Percentiles rank a stretch among this genome's conserved stretches.
Evolutionary conservation across 1,140 invertebrate species (phyloP).

Genomic region (Chlorops oryzae): DNA sequence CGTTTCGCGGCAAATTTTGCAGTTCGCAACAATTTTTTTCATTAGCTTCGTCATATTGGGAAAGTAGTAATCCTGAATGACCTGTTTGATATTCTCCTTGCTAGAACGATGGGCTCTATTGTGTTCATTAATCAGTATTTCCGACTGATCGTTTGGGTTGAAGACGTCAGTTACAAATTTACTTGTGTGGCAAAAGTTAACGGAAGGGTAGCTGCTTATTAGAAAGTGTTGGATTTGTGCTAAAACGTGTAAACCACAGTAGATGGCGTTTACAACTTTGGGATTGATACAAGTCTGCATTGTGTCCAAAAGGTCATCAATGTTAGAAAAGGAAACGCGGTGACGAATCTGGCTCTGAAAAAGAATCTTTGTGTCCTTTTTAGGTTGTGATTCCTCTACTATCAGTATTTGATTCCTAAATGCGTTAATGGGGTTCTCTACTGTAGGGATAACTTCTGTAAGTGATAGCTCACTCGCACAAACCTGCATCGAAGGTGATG

Average conservation of each 20-base stretch:
- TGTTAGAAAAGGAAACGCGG: background rate
- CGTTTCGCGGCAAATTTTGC: too few relatives aligned
- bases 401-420: conserved; percentile 18
- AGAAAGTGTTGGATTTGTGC: conserved; percentile 9
- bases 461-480: conserved; percentile 16
- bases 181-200: too few relatives aligned
- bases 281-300: conserved; percentile 3
- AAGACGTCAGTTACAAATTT: too few relatives aligned
- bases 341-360: conserved; percentile 12
- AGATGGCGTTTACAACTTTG: conserved; percentile 11
- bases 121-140: too few relatives aligned
- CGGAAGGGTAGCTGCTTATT: too few relatives aligned
- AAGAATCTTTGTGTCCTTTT: conserved; percentile 8
- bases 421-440: conserved; percentile 18
- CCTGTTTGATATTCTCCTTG: conserved; percentile 19
- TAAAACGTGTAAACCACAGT: conserved; percentile 8
- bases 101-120: too few relatives aligned
- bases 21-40: conserved; percentile 15
- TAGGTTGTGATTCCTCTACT: background rate
- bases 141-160: too few relatives aligned
- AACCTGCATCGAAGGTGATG: conserved; percentile 3
- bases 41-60: conserved; percentile 15
- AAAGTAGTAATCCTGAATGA: conserved; percentile 18
- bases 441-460: conserved; percentile 13
- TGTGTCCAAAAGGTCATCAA: background rate